Evolutionary conservation across 2,113 vertebrate species (phyloP).

Genomic region (Casuarius casuarius): DNA sequence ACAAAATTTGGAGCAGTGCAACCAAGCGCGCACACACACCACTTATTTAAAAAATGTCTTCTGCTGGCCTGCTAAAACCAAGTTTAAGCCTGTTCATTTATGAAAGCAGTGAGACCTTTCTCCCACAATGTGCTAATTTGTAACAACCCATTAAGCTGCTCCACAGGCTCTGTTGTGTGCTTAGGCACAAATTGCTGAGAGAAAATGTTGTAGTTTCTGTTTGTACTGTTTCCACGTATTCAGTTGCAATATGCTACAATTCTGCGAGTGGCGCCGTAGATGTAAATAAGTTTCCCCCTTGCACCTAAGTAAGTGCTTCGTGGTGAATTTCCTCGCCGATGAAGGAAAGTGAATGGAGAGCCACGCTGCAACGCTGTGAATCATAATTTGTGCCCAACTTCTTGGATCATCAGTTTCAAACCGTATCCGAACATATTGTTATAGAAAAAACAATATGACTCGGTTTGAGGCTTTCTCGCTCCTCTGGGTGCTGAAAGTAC

Average conservation of each 20-base stretch:
- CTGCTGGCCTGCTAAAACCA: not conserved
- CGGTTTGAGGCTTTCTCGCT: not conserved
- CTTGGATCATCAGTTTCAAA: slow-evolving; percentile 38
- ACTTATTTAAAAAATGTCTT: not conserved
- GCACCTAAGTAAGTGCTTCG: not conserved
- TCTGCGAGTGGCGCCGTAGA: not conserved
- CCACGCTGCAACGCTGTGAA: slow-evolving; percentile 1
- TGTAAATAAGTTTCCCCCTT: slow-evolving; percentile 46
- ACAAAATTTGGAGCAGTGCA: not conserved
- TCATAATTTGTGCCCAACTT: not conserved
- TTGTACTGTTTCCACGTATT: not conserved
- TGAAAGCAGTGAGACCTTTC: not conserved
- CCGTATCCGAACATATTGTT: slow-evolving; percentile 19
- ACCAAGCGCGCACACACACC: not conserved
- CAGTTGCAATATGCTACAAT: not conserved
- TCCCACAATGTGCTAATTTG: not conserved
- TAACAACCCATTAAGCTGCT: slow-evolving; percentile 14
- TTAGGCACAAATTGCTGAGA: slow-evolving; percentile 15
- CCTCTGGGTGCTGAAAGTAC: not conserved
- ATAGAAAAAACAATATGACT: not conserved
- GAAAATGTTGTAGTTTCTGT: not conserved
- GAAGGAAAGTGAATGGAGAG: slow-evolving; percentile 34
- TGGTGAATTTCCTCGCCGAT: slow-evolving; percentile 15
- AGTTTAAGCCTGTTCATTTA: not conserved
- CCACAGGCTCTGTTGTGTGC: not conserved